Evolutionary conservation across 2,888 invertebrate species (phyloP).

Genomic region (Hypomecis punctinalis): DNA sequence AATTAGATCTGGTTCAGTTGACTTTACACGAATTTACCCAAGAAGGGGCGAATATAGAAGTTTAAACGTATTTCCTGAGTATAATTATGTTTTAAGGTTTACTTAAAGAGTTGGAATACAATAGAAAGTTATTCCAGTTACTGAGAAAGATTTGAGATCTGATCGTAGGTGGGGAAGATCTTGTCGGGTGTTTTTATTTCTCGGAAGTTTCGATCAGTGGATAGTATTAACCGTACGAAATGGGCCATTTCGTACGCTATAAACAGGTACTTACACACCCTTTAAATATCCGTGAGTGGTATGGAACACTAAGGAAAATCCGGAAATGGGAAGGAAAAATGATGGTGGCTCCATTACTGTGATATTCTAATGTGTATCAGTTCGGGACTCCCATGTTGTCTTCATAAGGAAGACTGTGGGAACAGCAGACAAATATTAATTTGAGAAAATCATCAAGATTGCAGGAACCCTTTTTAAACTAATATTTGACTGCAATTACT

Average conservation of each 20-base stretch:
- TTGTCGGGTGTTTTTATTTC: no score
- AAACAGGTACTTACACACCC: constrained; percentile 3
- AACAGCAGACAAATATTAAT: no score
- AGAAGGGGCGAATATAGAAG: constrained; percentile 1
- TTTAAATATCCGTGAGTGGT: neutral
- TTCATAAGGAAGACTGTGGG: no score
- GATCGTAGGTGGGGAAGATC: no score
- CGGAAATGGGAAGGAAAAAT: neutral
- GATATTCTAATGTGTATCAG: neutral
- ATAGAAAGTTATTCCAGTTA: no score
- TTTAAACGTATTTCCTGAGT: constrained; percentile 4
- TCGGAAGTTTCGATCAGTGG: no score
- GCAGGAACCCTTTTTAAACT: no score
- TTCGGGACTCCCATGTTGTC: no score
- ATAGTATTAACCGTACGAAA: neutral
- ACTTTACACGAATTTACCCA: constrained; percentile 11
- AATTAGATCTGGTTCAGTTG: constrained; percentile 16
- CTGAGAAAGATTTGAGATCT: no score
- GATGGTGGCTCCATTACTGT: constrained; percentile 2
- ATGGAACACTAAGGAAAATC: constrained; percentile 5
- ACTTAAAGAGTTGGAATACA: neutral
- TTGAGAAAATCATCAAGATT: no score
- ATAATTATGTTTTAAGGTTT: constrained; percentile 3
- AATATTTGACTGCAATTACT: no score
- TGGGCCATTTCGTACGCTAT: constrained; percentile 3